Evolutionary conservation across 2,113 vertebrate species (phyloP).

Genomic region (Labeo catla): DNA sequence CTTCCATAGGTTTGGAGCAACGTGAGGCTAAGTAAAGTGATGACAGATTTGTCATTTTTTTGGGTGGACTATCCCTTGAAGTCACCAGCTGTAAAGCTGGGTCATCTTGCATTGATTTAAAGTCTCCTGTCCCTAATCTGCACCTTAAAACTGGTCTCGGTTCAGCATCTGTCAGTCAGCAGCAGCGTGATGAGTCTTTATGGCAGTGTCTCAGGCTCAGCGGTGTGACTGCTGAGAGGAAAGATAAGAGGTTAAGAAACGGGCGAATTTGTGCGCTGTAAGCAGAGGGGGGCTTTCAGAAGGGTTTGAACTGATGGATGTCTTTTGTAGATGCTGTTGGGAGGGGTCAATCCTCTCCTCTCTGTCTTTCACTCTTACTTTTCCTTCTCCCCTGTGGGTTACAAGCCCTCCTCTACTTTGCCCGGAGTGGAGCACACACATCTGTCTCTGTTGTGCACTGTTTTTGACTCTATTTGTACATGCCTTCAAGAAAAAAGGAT

Average conservation of each 20-base stretch:
- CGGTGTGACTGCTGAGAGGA: constrained; percentile 13
- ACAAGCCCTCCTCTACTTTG: not conserved
- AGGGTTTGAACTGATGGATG: constrained; percentile 25
- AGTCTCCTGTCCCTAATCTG: not conserved
- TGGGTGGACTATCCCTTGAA: not conserved
- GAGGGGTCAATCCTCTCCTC: constrained; percentile 4
- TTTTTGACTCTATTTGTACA: not conserved
- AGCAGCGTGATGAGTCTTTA: not conserved
- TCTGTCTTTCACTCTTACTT: not conserved
- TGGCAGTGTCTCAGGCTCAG: constrained; percentile 4
- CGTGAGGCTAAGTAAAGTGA: not conserved
- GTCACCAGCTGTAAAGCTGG: not conserved
- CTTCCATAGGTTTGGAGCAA: not conserved
- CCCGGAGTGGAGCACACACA: not conserved
- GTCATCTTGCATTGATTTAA: not conserved
- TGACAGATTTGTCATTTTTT: not conserved
- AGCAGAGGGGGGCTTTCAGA: constrained; percentile 15
- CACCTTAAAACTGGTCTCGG: constrained; percentile 6
- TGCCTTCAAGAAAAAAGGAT: constrained; percentile 4
- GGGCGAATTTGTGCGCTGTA: not conserved
- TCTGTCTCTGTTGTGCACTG: not conserved
- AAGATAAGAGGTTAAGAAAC: constrained; percentile 35
- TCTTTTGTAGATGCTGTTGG: constrained; percentile 20
- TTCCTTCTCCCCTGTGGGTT: constrained; percentile 1
- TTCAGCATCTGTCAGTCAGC: constrained; percentile 6